These are phyloP conservation scores for Alaudala cheleensis DNA, from an alignment of 2,113 vertebrate genomes.

Conservation along the genomic window DNA sequence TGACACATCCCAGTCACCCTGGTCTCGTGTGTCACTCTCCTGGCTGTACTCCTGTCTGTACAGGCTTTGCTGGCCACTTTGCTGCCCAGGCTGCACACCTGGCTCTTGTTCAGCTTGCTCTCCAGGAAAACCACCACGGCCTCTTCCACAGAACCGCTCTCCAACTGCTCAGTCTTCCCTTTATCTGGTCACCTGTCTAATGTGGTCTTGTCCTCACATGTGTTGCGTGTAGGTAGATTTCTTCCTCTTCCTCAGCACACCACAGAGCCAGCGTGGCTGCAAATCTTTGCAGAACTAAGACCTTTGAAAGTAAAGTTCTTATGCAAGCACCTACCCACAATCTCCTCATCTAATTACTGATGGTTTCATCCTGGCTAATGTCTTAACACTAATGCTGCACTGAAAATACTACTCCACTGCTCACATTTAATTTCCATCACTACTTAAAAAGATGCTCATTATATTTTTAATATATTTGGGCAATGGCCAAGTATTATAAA, in stretches of 20 bases:
- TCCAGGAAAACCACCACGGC: not conserved
- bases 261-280: not conserved
- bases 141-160: not conserved
- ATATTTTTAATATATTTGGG: slow-evolving; percentile 29
- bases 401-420: not conserved
- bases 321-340: not conserved
- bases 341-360: not conserved
- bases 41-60: not conserved
- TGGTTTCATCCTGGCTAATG: not conserved
- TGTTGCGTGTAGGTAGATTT: fast-evolving
- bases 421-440: slow-evolving; percentile 16
- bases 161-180: not conserved
- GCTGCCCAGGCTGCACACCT: not conserved
- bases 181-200: not conserved
- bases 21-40: fast-evolving
- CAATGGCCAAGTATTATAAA: slow-evolving; percentile 25
- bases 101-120: not conserved
- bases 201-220: fast-evolving
- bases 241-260: not conserved
- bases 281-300: not conserved
- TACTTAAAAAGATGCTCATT: slow-evolving; percentile 12
- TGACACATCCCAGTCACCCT: not conserved
- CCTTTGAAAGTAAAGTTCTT: not conserved
- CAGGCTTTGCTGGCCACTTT: not conserved
- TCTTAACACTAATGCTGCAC: not conserved